Evolutionary conservation across 2,113 vertebrate genomes (phyloP).

Genomic region (Onychostoma macrolepis): DNA sequence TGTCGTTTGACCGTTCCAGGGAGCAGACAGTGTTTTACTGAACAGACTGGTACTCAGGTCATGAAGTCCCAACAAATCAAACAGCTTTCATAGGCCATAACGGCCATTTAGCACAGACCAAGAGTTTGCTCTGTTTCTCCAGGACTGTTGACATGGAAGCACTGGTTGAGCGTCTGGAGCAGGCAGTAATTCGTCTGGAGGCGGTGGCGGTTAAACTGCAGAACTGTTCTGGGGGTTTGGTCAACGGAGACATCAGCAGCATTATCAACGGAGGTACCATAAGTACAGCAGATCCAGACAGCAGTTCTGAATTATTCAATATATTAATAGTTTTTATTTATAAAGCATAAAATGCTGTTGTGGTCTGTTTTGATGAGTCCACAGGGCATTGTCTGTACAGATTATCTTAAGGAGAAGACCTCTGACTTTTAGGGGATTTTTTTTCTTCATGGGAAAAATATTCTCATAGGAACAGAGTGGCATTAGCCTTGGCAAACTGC

Average conservation of each 20-base stretch:
- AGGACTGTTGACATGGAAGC: conserved; percentile 73
- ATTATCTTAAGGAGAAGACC: background rate
- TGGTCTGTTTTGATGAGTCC: background rate
- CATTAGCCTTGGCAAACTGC: background rate
- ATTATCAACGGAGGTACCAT: conserved; percentile 77
- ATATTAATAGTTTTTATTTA: background rate
- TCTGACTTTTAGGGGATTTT: conserved; percentile 33
- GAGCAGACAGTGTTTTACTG: background rate
- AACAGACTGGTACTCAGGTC: conserved; percentile 17
- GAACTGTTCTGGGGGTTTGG: conserved; percentile 60
- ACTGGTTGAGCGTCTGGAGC: conserved; percentile 89
- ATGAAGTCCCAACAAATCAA: conserved; percentile 22
- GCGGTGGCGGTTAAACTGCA: conserved; percentile 76
- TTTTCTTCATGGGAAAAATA: conserved; percentile 21
- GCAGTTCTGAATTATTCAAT: background rate
- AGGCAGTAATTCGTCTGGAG: conserved; percentile 88
- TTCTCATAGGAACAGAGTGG: background rate
- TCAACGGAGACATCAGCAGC: conserved; percentile 69
- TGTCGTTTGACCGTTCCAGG: background rate
- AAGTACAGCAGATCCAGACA: background rate
- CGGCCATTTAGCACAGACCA: background rate
- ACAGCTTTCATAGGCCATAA: background rate
- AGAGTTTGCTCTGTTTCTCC: conserved; percentile 6
- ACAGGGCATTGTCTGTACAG: background rate
- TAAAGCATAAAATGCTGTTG: background rate